Conservation (phyloP, 1,140 invertebrate species). For the Drosophila pachea region DNA sequence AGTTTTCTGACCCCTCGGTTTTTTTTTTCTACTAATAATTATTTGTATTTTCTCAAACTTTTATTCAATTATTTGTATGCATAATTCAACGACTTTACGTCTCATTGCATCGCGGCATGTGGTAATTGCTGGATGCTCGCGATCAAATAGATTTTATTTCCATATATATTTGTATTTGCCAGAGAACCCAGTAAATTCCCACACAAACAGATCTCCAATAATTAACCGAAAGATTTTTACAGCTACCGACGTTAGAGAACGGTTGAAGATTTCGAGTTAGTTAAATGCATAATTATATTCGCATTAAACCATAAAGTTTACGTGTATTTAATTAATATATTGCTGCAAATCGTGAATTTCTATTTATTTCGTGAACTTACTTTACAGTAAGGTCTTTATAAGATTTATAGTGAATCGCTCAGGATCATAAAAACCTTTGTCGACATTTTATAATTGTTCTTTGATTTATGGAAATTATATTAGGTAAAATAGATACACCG, state of each 20-base stretch:
- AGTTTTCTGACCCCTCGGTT: conserved; percentile 37
- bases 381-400: neutral
- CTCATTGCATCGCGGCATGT: conserved; percentile 34
- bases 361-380: too few species aligned
- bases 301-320: conserved; percentile 29
- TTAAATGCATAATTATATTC: conserved; percentile 18
- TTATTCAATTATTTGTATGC: conserved; percentile 30
- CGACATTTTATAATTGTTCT: neutral
- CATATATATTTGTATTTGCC: conserved; percentile 27
- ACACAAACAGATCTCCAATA: conserved; percentile 38
- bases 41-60: conserved; percentile 14
- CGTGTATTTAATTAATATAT: conserved; percentile 17
- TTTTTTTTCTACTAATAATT: neutral
- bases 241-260: neutral
- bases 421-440: neutral
- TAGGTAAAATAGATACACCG: neutral
- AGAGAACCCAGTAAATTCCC: conserved; percentile 52
- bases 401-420: neutral
- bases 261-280: conserved; percentile 11
- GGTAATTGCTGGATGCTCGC: conserved; percentile 47
- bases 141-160: conserved; percentile 17
- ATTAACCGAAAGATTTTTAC: conserved; percentile 25
- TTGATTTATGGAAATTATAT: neutral
- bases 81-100: conserved; percentile 34
- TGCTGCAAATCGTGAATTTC: conserved; percentile 23